These are phyloP conservation scores for Drosophila mulleri DNA, from an alignment of 2,888 invertebrate genomes.

Conservation along the genomic window DNA sequence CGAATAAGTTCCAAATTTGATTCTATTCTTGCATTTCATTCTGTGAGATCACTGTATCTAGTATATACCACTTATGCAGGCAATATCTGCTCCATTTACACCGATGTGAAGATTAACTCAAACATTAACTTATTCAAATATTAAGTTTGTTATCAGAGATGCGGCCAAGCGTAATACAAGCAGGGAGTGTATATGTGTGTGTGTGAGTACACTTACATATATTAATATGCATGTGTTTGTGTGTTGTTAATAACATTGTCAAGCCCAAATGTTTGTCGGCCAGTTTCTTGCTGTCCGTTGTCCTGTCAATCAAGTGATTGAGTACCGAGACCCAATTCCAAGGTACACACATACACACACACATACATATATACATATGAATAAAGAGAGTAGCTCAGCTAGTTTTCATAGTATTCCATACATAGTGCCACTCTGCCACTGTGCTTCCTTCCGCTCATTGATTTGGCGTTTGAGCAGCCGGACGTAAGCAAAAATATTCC, in stretches of 20 bases:
- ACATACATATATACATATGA: too few relatives aligned
- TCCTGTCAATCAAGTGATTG: constrained; percentile 74
- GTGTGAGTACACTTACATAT: neutral
- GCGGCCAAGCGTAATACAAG: constrained; percentile 11
- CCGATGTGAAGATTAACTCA: constrained; percentile 5
- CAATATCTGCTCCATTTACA: neutral
- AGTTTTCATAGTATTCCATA: too few relatives aligned
- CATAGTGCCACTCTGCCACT: constrained; percentile 6
- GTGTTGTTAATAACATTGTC: constrained; percentile 55
- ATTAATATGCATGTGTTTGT: constrained; percentile 17
- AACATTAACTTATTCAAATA: constrained; percentile 44
- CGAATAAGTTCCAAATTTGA: too few relatives aligned
- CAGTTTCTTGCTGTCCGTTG: constrained; percentile 48
- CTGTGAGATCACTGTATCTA: constrained; percentile 2
- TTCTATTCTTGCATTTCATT: too few relatives aligned
- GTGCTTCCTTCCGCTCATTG: constrained; percentile 47
- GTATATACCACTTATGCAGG: constrained; percentile 1
- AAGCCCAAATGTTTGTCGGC: constrained; percentile 51
- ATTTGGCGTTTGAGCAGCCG: constrained; percentile 31
- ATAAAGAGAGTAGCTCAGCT: neutral
- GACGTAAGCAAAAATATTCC: constrained; percentile 17
- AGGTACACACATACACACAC: neutral
- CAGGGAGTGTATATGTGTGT: constrained; percentile 9
- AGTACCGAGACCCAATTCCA: constrained; percentile 44
- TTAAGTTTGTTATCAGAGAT: neutral